phyloP scores from a whole-genome alignment of 2,888 invertebrate species.

The Cephus sareptanus region DNA sequence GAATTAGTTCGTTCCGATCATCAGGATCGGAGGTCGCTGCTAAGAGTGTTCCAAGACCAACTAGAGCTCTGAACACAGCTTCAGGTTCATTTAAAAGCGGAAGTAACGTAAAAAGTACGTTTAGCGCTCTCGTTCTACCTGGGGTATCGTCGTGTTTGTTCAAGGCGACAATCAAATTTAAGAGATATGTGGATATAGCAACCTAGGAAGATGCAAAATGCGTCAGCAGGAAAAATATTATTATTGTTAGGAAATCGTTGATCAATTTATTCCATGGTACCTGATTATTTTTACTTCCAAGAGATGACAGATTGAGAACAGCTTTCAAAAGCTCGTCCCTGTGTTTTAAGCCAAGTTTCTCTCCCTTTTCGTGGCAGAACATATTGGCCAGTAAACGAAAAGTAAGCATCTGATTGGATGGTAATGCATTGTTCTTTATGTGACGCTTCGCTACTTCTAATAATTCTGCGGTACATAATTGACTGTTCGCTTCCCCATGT shows the following conservation, averaged over 20 bases:
- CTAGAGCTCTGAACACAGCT: constrained; percentile 80
- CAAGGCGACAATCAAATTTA: constrained; percentile 78
- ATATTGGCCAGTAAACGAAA: constrained; percentile 86
- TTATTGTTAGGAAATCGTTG: not conserved
- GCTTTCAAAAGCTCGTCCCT: constrained; percentile 71
- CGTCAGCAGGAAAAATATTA: not conserved
- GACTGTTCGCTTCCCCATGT: constrained; percentile 72
- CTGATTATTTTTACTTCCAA: constrained; percentile 74
- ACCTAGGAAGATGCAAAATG: constrained; percentile 69
- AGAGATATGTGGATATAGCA: constrained; percentile 77
- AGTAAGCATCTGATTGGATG: constrained; percentile 82
- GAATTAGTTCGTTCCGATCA: constrained; percentile 46
- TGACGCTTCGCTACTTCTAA: constrained; percentile 62
- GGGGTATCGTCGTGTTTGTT: constrained; percentile 69
- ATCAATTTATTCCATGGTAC: constrained; percentile 55
- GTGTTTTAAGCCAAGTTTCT: constrained; percentile 72
- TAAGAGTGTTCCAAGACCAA: constrained; percentile 81
- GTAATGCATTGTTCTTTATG: constrained; percentile 65
- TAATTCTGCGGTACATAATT: constrained; percentile 67
- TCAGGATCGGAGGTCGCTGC: constrained; percentile 64
- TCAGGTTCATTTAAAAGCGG: constrained; percentile 75
- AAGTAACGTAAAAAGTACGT: constrained; percentile 70
- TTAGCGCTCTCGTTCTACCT: constrained; percentile 67
- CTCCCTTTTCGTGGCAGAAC: constrained; percentile 77
- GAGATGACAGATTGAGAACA: constrained; percentile 68